Base-by-base conservation (phyloP, 2,888 invertebrate species). In the Tiliacea citrago region DNA sequence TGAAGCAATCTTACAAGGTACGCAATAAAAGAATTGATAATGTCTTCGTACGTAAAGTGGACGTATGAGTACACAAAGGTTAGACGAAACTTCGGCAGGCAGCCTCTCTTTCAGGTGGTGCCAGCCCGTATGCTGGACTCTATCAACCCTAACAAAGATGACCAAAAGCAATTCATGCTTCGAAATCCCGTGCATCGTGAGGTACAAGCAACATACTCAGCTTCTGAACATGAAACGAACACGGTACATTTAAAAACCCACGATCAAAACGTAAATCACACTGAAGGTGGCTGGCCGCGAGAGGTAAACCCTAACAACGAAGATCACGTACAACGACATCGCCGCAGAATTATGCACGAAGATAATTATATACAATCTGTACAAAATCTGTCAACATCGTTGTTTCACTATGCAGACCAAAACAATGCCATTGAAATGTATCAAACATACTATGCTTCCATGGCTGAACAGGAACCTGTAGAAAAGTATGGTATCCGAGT, bases 241-340 rank as follows among this genome's bases (percentile, higher is more conserved):
- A 98, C 98, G 72, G 91, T 92, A 75, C 97, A 96, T 84, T 96
- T 97, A 79, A 97, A 96, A 86, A 97, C 96, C 88, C 96, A 95
- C 73, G 95, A 95, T n/a, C 96, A 96, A 79, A 98, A 98, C 16
- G 97, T 98, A 90, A 97, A 97, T 86, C 98, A 98, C 91, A 96
- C 95, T 21, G 98, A 98, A 93, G 98, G 98, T 77, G 98, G 98
- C 29, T 98, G 98, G 98, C 98, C 98, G 2, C 97, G 97, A 88
- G 98, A 98, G 83, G 95, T 98, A 16, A 97, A 97, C 82, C 92
- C 95, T 76, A 93, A 95, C 65, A 97, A 97, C 88, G 97, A 97
- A 85, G 98, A 98, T 85, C 98, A 98, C 89, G 97, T 98, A 13
- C 91, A 96, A 60, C 97, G 98, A 70, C 98, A 98, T 92, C 97